Base-by-base conservation (phyloP, 2,888 invertebrate genomes). In the Melanostoma mellinum region DNA sequence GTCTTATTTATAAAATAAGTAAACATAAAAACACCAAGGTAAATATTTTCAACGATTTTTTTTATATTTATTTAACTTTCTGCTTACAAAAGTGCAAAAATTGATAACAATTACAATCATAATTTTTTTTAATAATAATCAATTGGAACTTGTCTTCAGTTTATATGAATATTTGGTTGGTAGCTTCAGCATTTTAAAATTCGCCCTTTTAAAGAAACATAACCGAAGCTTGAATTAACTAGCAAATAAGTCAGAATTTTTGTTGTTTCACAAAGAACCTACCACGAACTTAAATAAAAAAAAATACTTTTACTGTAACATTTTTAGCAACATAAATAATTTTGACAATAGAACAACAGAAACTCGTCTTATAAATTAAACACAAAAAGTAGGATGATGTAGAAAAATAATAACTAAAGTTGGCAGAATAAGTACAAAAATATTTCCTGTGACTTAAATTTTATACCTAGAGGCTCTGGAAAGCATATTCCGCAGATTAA, bases 71-170 rank as follows among this genome's bases (percentile, higher is more conserved):
- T 40, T 68, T 55, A 75, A 71, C 65, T 38, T 73, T 40, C 53
- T 36, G 56, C 56, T 69, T 82, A 82, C 81, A 82, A 82, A 82
- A 82, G 78, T 82, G 82, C 78, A 82, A 82, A 82, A 82, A 63
- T 73, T 73, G 68, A 78, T 73, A 81, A 80, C 80, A 69, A 35
- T 63, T 63, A 10, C 20, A n/a, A n/a, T n/a, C n/a, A 36, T 61
- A 61, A 68, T 53, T 44, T 35, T 44, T 3, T 48, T 48, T 50
- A 46, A 55, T n/a, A 60, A 35, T 50, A 50, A 72, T 44, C n/a
- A 35, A 63, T 61, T 61, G 72, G 67, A 77, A 77, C 72, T 55
- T 61, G 35, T 48, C 30, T 50, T 63, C 36, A 63, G 46, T 50
- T 48, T 50, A 40, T 38, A 50, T 50, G 50, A 77, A 77, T 82